These are phyloP conservation scores for Muschampia plurimacula DNA, from an alignment of 2,888 invertebrate species.

Conservation along the genomic window DNA sequence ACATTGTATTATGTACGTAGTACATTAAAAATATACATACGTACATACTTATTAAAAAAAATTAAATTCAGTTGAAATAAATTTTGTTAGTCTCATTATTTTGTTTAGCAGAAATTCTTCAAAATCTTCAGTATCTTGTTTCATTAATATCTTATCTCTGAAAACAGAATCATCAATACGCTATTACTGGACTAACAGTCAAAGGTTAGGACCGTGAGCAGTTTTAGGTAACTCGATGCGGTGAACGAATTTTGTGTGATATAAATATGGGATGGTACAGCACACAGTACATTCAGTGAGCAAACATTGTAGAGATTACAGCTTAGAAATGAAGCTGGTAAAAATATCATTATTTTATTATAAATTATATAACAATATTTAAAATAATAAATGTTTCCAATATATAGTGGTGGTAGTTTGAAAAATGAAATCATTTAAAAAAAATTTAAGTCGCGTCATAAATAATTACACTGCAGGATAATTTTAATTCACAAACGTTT, in stretches of 20 bases:
- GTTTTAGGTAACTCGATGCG: conserved; percentile 63
- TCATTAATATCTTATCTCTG: too few relatives aligned
- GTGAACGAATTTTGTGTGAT: conserved; percentile 78
- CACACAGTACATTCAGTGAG: conserved; percentile 66
- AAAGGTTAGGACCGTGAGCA: conserved; percentile 80
- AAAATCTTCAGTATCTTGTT: too few relatives aligned
- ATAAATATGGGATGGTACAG: conserved; percentile 78
- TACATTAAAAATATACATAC: too few relatives aligned
- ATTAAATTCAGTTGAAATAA: too few relatives aligned
- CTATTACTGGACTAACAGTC: conserved; percentile 51
- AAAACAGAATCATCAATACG: neutral
- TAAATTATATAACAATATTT: conserved; percentile 12
- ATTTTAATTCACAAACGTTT: too few relatives aligned
- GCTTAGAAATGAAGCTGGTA: conserved; percentile 83
- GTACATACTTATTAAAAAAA: too few relatives aligned
- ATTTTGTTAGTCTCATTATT: too few relatives aligned
- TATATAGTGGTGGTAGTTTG: neutral
- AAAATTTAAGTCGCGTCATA: too few relatives aligned
- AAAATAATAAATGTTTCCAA: neutral
- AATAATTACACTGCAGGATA: too few relatives aligned
- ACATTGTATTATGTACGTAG: too few relatives aligned
- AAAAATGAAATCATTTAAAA: neutral
- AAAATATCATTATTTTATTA: conserved; percentile 37
- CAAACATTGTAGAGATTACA: conserved; percentile 63
- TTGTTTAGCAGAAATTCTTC: too few relatives aligned